Conservation (phyloP, 2,888 invertebrate species). For the Zygogramma bicolorata region DNA sequence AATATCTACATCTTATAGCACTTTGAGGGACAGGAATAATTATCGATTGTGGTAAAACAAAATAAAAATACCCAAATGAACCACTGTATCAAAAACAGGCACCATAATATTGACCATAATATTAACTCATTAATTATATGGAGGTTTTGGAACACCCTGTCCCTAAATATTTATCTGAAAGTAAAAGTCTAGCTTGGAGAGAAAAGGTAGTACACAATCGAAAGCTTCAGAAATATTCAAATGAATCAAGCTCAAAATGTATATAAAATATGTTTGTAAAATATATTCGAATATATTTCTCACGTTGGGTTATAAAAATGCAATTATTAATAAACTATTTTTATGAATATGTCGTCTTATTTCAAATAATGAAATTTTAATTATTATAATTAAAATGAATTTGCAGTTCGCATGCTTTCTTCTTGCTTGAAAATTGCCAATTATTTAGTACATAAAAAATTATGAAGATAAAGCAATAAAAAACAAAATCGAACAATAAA, state of each 20-base stretch:
- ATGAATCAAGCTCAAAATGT: background rate
- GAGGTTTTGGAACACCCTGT: background rate
- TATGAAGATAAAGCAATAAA: background rate
- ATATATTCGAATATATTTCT: background rate
- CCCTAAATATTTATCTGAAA: background rate
- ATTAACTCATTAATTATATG: no score
- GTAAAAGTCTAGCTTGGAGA: background rate
- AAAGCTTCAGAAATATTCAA: background rate
- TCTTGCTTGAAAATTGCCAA: no score
- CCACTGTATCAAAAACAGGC: background rate
- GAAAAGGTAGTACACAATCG: background rate
- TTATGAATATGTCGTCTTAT: background rate
- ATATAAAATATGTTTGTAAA: background rate
- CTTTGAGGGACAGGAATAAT: background rate
- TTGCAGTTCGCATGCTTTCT: no score
- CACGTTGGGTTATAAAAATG: background rate
- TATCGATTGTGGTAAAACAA: background rate
- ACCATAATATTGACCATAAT: background rate
- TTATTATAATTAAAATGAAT: no score
- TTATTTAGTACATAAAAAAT: no score
- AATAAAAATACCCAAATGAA: background rate
- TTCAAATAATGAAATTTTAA: background rate
- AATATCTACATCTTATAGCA: constrained; percentile 25
- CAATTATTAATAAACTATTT: background rate
- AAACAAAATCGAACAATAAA: background rate